Conservation (phyloP, 1,140 invertebrate genomes). For the Pentalonia nigronervosa region DNA sequence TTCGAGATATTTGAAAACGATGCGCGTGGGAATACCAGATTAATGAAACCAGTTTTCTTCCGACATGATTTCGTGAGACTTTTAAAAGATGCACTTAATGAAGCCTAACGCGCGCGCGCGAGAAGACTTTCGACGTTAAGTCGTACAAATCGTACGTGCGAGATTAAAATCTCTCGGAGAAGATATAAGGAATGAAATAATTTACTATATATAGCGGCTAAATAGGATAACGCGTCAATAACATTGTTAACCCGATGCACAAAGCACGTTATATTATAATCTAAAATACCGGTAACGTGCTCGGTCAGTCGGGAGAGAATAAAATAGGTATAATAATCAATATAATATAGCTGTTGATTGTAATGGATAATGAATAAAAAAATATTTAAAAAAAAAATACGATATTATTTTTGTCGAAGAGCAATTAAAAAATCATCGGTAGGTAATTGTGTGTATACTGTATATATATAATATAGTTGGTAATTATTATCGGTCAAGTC, state of each 20-base stretch:
- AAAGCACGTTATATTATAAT: neutral
- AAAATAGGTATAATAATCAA: slow-evolving; percentile 35
- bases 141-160: slow-evolving; percentile 37
- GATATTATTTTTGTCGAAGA: neutral
- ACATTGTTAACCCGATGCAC: neutral
- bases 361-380: neutral
- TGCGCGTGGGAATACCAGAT: slow-evolving; percentile 39
- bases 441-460: neutral
- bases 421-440: neutral
- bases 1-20: neutral
- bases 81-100: slow-evolving; percentile 29
- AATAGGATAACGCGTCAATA: slow-evolving; percentile 26
- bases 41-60: slow-evolving; percentile 32
- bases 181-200: slow-evolving; percentile 25
- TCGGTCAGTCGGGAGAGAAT: neutral
- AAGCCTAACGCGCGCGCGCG: slow-evolving; percentile 22
- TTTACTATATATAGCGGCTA: neutral
- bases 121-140: slow-evolving; percentile 43
- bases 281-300: slow-evolving; percentile 27
- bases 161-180: slow-evolving; percentile 29
- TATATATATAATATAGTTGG: neutral
- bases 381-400: neutral
- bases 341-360: neutral
- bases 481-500: neutral
- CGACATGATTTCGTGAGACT: slow-evolving; percentile 42